These are phyloP conservation scores for Metallyticus violacea DNA, from an alignment of 2,888 invertebrate genomes.

Conservation along the genomic window DNA sequence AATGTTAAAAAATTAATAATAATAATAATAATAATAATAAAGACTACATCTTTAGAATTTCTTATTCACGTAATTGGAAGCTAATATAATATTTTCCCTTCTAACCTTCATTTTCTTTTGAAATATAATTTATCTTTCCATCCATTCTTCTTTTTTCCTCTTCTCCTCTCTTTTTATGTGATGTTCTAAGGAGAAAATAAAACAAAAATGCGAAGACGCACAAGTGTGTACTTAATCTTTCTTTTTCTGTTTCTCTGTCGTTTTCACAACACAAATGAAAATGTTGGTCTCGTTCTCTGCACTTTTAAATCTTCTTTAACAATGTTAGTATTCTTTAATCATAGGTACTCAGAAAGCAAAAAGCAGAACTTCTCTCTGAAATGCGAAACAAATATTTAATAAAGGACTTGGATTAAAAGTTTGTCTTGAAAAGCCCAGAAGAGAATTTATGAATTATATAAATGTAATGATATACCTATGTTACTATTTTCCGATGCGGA, in stretches of 20 bases:
- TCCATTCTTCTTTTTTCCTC: background rate
- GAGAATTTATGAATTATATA: too few relatives aligned
- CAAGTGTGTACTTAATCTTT: too few relatives aligned
- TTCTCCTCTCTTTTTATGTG: background rate
- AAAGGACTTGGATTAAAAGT: background rate
- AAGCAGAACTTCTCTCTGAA: background rate
- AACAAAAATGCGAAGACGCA: background rate
- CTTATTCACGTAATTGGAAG: too few relatives aligned
- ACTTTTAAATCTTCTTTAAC: background rate
- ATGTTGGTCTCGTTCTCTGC: background rate
- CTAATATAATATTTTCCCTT: too few relatives aligned
- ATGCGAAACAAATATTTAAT: background rate
- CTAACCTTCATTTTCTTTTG: background rate
- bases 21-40: too few relatives aligned
- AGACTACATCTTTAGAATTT: too few relatives aligned
- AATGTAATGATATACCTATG: too few relatives aligned
- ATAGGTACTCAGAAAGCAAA: background rate
- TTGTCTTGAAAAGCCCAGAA: background rate
- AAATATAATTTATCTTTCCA: background rate
- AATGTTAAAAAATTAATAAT: too few relatives aligned
- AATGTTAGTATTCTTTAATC: background rate
- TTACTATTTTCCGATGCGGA: too few relatives aligned
- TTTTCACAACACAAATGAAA: background rate
- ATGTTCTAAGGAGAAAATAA: background rate
- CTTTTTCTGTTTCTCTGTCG: background rate